These are phyloP conservation scores for Lysandra bellargus DNA, from an alignment of 2,888 invertebrate species.

Conservation along the genomic window DNA sequence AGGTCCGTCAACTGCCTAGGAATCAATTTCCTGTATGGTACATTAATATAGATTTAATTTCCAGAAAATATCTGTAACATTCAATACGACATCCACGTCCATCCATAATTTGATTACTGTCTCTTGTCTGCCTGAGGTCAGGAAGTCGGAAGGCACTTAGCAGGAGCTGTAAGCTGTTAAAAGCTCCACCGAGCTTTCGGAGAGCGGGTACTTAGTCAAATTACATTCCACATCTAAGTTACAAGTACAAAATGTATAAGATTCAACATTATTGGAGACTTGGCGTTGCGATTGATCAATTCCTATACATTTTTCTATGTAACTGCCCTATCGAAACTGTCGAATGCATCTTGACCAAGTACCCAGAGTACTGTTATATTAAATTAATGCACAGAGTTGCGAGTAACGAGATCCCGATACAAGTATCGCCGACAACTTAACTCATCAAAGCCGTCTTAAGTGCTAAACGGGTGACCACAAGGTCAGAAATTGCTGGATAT, in stretches of 20 bases:
- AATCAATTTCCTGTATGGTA: no score
- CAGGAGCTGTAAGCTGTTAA: constrained; percentile 11
- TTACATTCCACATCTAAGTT: background rate
- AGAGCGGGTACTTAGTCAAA: background rate
- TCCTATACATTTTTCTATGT: background rate
- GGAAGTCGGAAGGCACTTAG: constrained; percentile 11
- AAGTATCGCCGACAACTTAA: constrained; percentile 44
- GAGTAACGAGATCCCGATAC: constrained; percentile 41
- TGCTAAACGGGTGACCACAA: constrained; percentile 34
- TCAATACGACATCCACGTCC: background rate
- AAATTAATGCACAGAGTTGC: constrained; percentile 39
- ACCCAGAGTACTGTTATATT: constrained; percentile 32
- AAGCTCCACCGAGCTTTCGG: background rate
- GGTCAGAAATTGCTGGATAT: background rate
- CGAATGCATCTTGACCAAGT: background rate
- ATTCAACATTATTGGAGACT: background rate
- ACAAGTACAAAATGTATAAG: background rate
- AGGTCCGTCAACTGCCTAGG: no score
- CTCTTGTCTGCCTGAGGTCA: background rate
- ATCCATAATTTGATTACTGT: background rate
- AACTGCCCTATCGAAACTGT: background rate
- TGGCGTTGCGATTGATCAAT: background rate
- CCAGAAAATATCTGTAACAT: no score
- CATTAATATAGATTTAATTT: no score
- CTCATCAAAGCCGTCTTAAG: constrained; percentile 46